These are phyloP conservation scores for Luidia sarsii DNA, from an alignment of 53 echinoderm and acorn worm genomes.

Conservation along the genomic window DNA sequence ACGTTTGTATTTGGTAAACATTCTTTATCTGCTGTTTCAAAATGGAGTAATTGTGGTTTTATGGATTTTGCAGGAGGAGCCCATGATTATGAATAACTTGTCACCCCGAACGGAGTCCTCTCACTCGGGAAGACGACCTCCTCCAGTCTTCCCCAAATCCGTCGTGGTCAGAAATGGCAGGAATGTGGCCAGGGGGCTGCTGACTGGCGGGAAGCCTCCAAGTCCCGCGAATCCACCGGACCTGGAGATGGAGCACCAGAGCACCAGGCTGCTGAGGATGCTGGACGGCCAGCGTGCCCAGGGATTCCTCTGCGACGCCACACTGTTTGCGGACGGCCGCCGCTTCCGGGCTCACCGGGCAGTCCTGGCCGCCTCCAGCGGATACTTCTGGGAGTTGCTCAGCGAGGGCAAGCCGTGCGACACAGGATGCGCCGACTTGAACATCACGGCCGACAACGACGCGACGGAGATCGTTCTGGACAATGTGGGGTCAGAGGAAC, in stretches of 20 bases:
- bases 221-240: not conserved
- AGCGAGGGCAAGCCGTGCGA: not conserved
- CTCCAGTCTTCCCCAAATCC: conserved; percentile 24
- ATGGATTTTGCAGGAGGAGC: conserved; percentile 15
- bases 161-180: not conserved
- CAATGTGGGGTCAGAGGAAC: not conserved
- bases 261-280: not conserved
- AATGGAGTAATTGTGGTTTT: no score
- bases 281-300: not conserved
- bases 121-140: not conserved
- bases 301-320: conserved; percentile 46
- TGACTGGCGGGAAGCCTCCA: not conserved
- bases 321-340: conserved; percentile 38
- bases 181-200: no score
- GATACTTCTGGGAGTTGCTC: conserved; percentile 57
- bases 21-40: no score
- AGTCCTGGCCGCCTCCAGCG: conserved; percentile 52
- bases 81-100: conserved; percentile 38
- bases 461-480: not conserved
- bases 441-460: conserved; percentile 1
- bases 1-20: no score
- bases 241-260: not conserved
- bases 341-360: conserved; percentile 40
- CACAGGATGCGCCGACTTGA: not conserved
- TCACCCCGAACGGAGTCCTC: conserved; percentile 30